phyloP scores from a whole-genome alignment of 2,888 invertebrate genomes.

The Drosophila mulleri region DNA sequence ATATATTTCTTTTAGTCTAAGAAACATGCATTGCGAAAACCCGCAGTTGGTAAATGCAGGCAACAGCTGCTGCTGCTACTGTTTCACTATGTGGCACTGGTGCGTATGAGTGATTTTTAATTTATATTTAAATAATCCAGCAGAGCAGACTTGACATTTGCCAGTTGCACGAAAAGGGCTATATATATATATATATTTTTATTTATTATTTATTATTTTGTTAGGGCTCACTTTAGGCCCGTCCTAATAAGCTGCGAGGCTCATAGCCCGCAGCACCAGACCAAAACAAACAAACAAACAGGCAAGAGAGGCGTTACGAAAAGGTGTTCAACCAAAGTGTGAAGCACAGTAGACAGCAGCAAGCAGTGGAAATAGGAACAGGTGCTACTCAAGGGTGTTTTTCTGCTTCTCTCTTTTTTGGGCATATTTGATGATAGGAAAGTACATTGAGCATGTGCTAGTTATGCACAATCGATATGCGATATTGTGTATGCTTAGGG shows the following conservation, averaged over 20 bases:
- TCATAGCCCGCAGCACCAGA: conserved; percentile 33
- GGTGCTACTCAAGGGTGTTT: background rate
- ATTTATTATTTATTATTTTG: conserved; percentile 17
- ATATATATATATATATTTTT: too few relatives aligned
- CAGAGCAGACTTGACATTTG: conserved; percentile 22
- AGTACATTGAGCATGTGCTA: conserved; percentile 53
- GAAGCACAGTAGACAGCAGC: conserved; percentile 31
- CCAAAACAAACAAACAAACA: conserved; percentile 58
- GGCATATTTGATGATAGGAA: background rate
- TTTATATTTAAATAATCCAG: conserved; percentile 54
- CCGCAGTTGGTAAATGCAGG: conserved; percentile 35
- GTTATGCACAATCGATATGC: conserved; percentile 74
- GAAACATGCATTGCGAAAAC: conserved; percentile 25
- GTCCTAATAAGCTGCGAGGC: conserved; percentile 40
- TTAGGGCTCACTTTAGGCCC: conserved; percentile 4
- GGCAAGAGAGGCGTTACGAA: conserved; percentile 33
- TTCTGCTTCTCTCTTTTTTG: background rate
- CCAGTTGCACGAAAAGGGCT: background rate
- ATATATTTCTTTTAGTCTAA: conserved; percentile 5
- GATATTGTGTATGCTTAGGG: conserved; percentile 16
- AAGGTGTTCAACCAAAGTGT: conserved; percentile 68
- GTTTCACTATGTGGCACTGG: conserved; percentile 35
- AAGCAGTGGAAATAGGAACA: conserved; percentile 4
- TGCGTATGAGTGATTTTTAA: conserved; percentile 73
- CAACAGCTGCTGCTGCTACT: conserved; percentile 23